These are phyloP conservation scores for Scaptomyza tumidula DNA, from an alignment of 2,888 invertebrate genomes.

Conservation along the genomic window DNA sequence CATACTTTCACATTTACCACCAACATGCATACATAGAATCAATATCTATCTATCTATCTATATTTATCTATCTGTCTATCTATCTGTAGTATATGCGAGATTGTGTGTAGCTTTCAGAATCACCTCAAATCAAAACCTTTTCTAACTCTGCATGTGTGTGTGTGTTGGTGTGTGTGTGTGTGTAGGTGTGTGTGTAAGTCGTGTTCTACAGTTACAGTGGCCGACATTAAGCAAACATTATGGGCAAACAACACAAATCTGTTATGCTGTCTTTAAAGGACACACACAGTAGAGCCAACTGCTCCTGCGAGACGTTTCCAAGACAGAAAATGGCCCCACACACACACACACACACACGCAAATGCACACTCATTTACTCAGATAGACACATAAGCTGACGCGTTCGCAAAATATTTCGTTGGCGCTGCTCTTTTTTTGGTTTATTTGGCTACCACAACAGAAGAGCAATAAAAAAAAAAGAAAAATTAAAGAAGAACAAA, in stretches of 20 bases:
- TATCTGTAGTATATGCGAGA: no score
- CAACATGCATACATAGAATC: no score
- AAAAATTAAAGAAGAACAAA: not conserved
- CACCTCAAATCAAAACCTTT: conserved; percentile 4
- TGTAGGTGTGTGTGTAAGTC: conserved; percentile 1
- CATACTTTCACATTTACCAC: no score
- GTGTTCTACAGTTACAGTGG: conserved; percentile 50
- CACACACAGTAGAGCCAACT: conserved; percentile 18
- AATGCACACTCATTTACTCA: conserved; percentile 4
- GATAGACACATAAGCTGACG: not conserved
- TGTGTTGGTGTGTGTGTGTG: no score
- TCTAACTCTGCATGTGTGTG: not conserved
- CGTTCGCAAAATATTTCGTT: conserved; percentile 37
- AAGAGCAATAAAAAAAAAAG: conserved; percentile 43
- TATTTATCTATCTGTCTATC: no score
- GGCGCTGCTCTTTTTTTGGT: conserved; percentile 62
- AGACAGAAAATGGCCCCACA: conserved; percentile 56
- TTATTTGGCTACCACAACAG: conserved; percentile 53
- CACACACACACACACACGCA: conserved; percentile 30
- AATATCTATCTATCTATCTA: no score
- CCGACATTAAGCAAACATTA: conserved; percentile 53
- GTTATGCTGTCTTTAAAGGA: conserved; percentile 53
- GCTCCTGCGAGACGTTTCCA: conserved; percentile 49
- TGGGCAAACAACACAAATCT: conserved; percentile 54
- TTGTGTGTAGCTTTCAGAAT: conserved; percentile 4